Conservation (phyloP, 2,797 vertebrate genomes). For the Amniataba percoides region DNA sequence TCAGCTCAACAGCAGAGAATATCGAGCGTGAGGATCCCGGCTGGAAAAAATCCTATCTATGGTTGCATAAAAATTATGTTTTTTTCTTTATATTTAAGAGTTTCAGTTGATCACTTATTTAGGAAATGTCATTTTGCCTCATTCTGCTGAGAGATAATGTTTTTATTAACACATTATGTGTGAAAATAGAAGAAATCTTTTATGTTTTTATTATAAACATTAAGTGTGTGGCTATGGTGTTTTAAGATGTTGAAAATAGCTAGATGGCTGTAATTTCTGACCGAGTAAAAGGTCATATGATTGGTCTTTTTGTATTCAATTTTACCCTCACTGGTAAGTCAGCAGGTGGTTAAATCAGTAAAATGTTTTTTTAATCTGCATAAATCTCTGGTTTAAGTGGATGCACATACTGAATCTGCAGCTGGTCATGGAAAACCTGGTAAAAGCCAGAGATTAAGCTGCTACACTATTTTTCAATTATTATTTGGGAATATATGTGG, state of each 20-base stretch:
- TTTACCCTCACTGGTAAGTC: background rate
- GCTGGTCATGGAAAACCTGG: background rate
- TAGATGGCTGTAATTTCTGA: background rate
- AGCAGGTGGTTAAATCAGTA: slow-evolving; percentile 6
- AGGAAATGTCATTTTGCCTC: slow-evolving; percentile 6
- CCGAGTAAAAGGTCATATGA: background rate
- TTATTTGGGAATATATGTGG: background rate
- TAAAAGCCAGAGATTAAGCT: background rate
- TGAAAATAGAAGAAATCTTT: slow-evolving; percentile 1
- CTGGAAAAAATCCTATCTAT: background rate
- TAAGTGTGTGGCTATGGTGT: background rate
- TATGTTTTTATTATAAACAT: background rate
- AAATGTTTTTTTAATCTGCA: slow-evolving; percentile 12
- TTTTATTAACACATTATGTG: background rate
- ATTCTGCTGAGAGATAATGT: no score
- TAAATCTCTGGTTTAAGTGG: slow-evolving; percentile 15
- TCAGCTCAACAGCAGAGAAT: slow-evolving; percentile 56
- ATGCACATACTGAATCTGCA: background rate
- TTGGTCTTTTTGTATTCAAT: background rate
- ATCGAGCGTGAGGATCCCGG: slow-evolving; percentile 29
- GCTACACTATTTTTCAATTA: background rate
- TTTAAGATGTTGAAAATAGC: background rate
- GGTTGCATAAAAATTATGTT: slow-evolving; percentile 15
- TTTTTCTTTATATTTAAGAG: slow-evolving; percentile 10
- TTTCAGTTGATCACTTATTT: slow-evolving; percentile 21